Evolutionary conservation across 2,888 invertebrate genomes (phyloP), one percentile per base, ranked within the genome.

Genomic region (Amaurobius ferox): DNA sequence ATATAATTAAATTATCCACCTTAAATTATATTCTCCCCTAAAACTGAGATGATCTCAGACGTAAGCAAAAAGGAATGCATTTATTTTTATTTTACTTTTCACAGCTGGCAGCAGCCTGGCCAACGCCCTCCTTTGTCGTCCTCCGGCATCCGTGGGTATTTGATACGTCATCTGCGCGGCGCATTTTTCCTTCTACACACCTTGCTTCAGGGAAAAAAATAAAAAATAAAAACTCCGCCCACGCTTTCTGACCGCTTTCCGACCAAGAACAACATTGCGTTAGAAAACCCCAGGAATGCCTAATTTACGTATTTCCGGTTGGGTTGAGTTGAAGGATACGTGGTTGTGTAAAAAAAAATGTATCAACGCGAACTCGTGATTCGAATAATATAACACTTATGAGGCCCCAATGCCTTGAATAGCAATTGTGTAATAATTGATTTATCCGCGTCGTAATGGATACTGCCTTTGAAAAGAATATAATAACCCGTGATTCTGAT

Each of bases 241-340:
- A 85, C 83, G 55, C 70, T 9, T n/a, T 35, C 32, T 71, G 66
- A 77, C 77, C 70, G 74, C 81, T 48, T 76, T 61, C 61, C 9
- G 35, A 35, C 9, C 5, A 55, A 23, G 2, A 23, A 23, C 3
- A 23, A 23, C 23, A 55, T 55, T 55, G 55, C 55, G 23, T 23
- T 23, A 55, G 19, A 55, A 55, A 55, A 55, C 23, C 5, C 55
- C 16, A 23, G 19, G 39, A 39, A 23, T 39, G 35, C 48, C 70
- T 83, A 76, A 81, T 74, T 81, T 76, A 81, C 76, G 30, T 72
- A 19, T 74, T 81, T 76, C 81, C 81, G 74, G 74, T 26, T 30
- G n/a, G 3, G 64, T 44, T 44, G 9, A 5, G 11, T 44, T 16
- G n/a, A 44, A 44, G 6, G 44, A 44, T 44, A 44, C 11, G 44